Base-by-base conservation (phyloP, 2,113 vertebrate species). In the Sardina pilchardus region DNA sequence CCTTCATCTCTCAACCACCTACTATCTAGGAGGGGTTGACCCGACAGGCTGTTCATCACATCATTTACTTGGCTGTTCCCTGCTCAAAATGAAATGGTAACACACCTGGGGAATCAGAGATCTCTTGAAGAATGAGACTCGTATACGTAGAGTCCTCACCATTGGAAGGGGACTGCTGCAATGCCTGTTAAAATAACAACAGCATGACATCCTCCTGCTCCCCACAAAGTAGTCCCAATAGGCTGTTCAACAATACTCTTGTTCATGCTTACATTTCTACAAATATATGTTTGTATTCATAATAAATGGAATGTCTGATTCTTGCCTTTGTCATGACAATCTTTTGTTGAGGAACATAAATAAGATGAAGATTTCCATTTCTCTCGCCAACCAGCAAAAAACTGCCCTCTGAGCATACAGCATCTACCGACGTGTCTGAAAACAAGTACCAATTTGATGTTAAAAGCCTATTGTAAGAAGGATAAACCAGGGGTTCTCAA, bases 381-480 rank as follows among this genome's bases (percentile, higher is more conserved):
- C 96, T 97, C 93, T 99, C 98, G 24, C 98, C 97, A 0, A 97
- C 96, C 50, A 98, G 91, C 90, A 99, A 92, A 93, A 99, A 99
- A 3, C 94, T 93, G 43, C 96, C 96, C 39, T 96, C 94, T 85
- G 96, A 95, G 90, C 97, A 99, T 14, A 96, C 96, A 0, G 97
- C 94, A 89, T 99, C 98, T 89, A 99, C 97, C 0, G 95, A 83
- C 0, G 95, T 95, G 80, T 98, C 98, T 99, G 93, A 56, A 93
- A 91, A 86, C 84, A 17, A 53, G 7, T 81, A 6, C 4, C 17
- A 1, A 17, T 30, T 30, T 67, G 7, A 67, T 67, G n/a, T 3
- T 30, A n/a, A 5, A 21, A 81, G 81, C 1, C 45, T 21, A 26
- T 47, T 34, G 26, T 1, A 82, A 10, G 9, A 21, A 34, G 6